These are phyloP conservation scores for Pristis pectinata DNA, from an alignment of 2,797 vertebrate genomes.

Conservation along the genomic window DNA sequence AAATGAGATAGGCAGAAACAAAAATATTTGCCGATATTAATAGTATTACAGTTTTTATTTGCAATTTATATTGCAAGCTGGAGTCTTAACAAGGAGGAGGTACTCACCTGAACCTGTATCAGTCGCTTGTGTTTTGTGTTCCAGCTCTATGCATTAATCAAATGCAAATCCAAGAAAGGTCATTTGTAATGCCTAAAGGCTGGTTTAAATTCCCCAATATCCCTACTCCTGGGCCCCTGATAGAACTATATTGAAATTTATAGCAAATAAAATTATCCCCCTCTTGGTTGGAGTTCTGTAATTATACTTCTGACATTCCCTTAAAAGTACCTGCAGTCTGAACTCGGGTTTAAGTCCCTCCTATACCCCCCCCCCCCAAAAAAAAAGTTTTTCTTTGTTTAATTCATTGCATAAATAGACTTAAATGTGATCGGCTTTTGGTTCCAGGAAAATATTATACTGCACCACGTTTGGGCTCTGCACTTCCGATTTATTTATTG, in stretches of 20 bases:
- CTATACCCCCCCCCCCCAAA: neutral
- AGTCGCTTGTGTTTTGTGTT: slow-evolving; percentile 29
- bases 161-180: slow-evolving; percentile 37
- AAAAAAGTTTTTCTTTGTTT: neutral
- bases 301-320: neutral
- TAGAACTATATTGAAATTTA: slow-evolving; percentile 9
- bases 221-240: slow-evolving; percentile 23
- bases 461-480: neutral
- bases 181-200: slow-evolving; percentile 31
- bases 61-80: neutral
- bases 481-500: neutral
- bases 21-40: neutral
- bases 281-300: slow-evolving; percentile 11
- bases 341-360: neutral
- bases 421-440: neutral
- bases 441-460: neutral
- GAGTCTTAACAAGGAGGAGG: neutral
- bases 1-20: neutral
- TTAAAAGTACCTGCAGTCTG: neutral
- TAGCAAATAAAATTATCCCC: slow-evolving; percentile 30
- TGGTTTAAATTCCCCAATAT: slow-evolving; percentile 35
- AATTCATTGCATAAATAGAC: too few species aligned
- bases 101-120: slow-evolving; percentile 19
- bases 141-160: slow-evolving; percentile 35
- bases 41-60: neutral